Base-by-base conservation (phyloP, 2,113 vertebrate species). In the Periophthalmodon schlosseri region DNA sequence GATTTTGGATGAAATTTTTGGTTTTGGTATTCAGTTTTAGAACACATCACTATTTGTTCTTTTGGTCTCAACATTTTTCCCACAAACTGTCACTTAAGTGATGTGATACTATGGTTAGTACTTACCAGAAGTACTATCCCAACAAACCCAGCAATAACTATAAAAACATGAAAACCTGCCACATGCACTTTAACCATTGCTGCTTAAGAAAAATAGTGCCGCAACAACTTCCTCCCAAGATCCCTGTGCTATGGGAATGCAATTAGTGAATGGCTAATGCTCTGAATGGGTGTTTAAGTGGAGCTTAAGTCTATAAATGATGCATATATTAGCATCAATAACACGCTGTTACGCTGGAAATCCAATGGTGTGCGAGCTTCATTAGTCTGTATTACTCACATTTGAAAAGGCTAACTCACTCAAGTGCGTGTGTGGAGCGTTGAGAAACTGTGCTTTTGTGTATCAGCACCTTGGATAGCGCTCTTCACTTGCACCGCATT, bases 391-490 rank as follows among this genome's bases (percentile, higher is more conserved):
- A 68, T 70, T 68, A 49, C 76, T 70, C 20, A 47, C 39, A 39
- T 71, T 79, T 44, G 63, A 65, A 65, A 65, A 65, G 34, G n/a
- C 14, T 20, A 44, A 20, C 46, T 57, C 11, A 1, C 63, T 65
- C 12, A 21, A 68, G 21, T 49, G 20, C 21, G 46, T 21, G 28
- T 61, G 28, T 21, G 61, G 16, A 33, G 18, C 50, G 11, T 58
- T 8, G n/a, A 72, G 15, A 57, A 39, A 56, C 68, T 65, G 46
- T 23, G 14, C 36, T 39, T 68, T 28, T 24, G 44, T 20, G 36
- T 82, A 88, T 89, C 86, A 88, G 84, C 78, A 86, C 89, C 87
- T 83, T 46, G 84, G 84, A 86, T 68, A 90, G 87, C 28, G 87
- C 72, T 72, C 67, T 47, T 36, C 63, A 16, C 5, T 63, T 7